These are phyloP conservation scores for Sinelater perroti DNA, from an alignment of 2,888 invertebrate species.

Conservation along the genomic window DNA sequence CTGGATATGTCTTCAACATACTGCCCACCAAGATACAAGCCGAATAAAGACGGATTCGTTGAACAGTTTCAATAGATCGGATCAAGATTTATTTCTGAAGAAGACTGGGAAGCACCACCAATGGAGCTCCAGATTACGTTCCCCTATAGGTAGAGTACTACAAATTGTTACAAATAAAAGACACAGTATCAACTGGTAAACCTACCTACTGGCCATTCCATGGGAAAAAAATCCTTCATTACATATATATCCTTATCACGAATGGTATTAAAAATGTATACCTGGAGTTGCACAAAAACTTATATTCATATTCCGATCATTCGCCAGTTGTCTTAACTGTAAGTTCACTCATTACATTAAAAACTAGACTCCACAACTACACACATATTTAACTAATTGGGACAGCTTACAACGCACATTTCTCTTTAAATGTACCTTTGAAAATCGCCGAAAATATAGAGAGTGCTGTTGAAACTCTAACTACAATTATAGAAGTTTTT, in stretches of 20 bases:
- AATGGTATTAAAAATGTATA: constrained; percentile 3
- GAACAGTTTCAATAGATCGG: constrained; percentile 18
- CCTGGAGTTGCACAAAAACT: neutral
- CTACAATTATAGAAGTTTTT: too few relatives aligned
- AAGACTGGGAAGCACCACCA: constrained; percentile 10
- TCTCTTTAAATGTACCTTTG: constrained; percentile 22
- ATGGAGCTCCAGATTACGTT: constrained; percentile 22
- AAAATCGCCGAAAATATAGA: neutral
- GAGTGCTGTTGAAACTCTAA: neutral
- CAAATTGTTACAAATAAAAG: too few relatives aligned
- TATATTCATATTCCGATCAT: neutral
- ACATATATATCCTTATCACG: constrained; percentile 1
- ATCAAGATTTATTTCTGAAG: constrained; percentile 14
- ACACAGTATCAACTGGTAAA: too few relatives aligned
- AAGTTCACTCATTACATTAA: constrained; percentile 1
- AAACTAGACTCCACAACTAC: constrained; percentile 8
- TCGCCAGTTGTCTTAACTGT: neutral
- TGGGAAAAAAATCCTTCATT: constrained; percentile 30
- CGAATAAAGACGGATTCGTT: constrained; percentile 8
- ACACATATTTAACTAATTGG: constrained; percentile 19
- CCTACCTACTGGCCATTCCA: constrained; percentile 36
- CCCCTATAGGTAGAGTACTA: too few relatives aligned
- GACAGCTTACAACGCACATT: constrained; percentile 9
- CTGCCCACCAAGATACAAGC: constrained; percentile 12
- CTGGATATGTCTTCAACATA: constrained; percentile 18